phyloP scores from a whole-genome alignment of 1,140 invertebrate genomes.

The Diabrotica virgifera region DNA sequence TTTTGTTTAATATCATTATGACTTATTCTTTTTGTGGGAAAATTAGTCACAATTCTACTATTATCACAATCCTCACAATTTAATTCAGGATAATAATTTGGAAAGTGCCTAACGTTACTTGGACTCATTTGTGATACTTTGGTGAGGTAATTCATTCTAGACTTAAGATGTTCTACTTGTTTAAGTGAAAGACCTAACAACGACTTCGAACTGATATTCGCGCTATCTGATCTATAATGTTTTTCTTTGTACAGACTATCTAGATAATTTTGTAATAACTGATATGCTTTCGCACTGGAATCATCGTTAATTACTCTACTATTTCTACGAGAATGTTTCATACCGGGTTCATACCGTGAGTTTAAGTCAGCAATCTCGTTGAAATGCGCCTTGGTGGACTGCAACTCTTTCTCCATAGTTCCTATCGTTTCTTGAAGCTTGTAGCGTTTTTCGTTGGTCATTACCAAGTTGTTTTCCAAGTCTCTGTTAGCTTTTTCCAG shows the following conservation, averaged over 20 bases:
- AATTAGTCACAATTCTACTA: no score
- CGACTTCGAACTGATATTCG: conserved; percentile 20
- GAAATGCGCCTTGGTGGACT: conserved; percentile 36
- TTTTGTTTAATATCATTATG: background rate
- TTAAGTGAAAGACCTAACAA: conserved; percentile 27
- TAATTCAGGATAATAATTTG: no score
- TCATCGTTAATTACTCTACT: conserved; percentile 4
- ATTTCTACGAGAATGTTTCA: conserved; percentile 6
- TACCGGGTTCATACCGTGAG: conserved; percentile 36
- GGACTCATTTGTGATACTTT: background rate
- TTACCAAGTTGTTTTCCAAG: conserved; percentile 33
- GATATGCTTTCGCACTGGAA: background rate
- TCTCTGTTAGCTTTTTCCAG: conserved; percentile 34
- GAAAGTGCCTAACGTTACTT: no score
- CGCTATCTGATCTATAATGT: conserved; percentile 4
- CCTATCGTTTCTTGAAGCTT: conserved; percentile 43
- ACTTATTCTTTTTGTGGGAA: no score
- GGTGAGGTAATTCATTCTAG: conserved; percentile 24
- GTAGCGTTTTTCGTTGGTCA: conserved; percentile 41
- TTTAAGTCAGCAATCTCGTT: conserved; percentile 33
- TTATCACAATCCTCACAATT: no score
- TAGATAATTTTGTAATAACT: background rate
- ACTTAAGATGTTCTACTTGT: conserved; percentile 28
- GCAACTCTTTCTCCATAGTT: conserved; percentile 40
- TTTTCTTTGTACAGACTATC: background rate